A percentile compares a stretch with the other conserved stretches of the same genome.
Conservation (phyloP, 2,888 invertebrate species). For the Cephus runcator region DNA sequence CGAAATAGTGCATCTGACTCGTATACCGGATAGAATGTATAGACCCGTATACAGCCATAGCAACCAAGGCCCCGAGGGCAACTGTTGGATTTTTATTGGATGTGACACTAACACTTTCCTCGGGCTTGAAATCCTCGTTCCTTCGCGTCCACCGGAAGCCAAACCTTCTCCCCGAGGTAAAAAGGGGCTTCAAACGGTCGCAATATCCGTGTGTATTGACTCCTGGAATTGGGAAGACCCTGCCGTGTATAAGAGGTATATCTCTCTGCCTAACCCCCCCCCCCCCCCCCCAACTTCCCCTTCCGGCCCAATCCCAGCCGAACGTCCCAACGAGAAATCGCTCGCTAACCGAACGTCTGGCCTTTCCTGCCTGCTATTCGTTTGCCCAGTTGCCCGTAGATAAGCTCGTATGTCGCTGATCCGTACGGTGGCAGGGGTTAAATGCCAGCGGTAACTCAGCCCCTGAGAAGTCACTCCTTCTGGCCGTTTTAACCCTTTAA, state of each 20-base stretch:
- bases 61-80: background rate
- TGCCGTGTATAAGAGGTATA: conserved; percentile 34
- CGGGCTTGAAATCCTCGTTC: conserved; percentile 1
- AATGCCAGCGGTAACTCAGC: background rate
- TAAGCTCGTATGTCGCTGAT: background rate
- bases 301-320: conserved; percentile 9
- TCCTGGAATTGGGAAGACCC: conserved; percentile 53
- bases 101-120: conserved; percentile 44
- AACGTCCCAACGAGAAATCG: conserved; percentile 12
- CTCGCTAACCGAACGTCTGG: background rate
- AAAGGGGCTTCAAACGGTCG: conserved; percentile 53
- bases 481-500: background rate
- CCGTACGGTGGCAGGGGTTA: background rate
- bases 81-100: conserved; percentile 53
- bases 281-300: background rate
- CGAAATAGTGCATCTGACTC: conserved; percentile 52
- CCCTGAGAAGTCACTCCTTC: background rate
- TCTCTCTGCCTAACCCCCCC: background rate
- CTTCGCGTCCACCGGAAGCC: conserved; percentile 1
- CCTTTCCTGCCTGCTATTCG: background rate
- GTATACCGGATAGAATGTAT: background rate
- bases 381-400: conserved; percentile 3
- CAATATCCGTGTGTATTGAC: conserved; percentile 57
- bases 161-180: conserved; percentile 26
- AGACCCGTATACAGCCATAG: background rate